These are phyloP conservation scores for Cariama cristata DNA, from an alignment of 2,113 vertebrate genomes.

Conservation along the genomic window DNA sequence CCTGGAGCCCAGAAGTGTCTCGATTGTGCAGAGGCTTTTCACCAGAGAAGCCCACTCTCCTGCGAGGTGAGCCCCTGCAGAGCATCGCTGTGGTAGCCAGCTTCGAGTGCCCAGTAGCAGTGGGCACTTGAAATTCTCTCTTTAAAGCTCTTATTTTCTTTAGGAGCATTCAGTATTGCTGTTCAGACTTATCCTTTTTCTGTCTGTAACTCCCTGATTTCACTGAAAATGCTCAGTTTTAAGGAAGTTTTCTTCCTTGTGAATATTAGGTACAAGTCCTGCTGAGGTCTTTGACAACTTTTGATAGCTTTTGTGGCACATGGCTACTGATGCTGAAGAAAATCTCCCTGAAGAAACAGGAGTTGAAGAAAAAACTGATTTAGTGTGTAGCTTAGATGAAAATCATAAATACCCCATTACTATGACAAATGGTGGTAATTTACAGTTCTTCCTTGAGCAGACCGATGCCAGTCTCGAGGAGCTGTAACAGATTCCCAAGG, in stretches of 20 bases:
- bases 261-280: not conserved
- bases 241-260: not conserved
- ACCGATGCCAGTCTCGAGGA: not conserved
- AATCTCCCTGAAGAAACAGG: not conserved
- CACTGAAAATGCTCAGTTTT: not conserved
- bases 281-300: not conserved
- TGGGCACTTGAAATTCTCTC: not conserved
- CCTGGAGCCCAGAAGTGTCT: not conserved
- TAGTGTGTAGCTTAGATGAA: not conserved
- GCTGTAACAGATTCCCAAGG: not conserved
- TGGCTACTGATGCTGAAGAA: not conserved
- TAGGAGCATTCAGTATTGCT: not conserved
- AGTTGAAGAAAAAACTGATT: not conserved
- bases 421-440: not conserved
- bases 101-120: not conserved
- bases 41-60: not conserved
- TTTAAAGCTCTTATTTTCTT: not conserved
- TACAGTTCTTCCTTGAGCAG: not conserved
- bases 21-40: not conserved
- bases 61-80: fast-evolving
- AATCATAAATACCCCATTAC: not conserved
- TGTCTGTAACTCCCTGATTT: not conserved
- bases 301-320: not conserved
- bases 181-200: not conserved
- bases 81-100: not conserved